Conservation (phyloP, 2,888 invertebrate genomes). For the Gnatocerus cornutus region DNA sequence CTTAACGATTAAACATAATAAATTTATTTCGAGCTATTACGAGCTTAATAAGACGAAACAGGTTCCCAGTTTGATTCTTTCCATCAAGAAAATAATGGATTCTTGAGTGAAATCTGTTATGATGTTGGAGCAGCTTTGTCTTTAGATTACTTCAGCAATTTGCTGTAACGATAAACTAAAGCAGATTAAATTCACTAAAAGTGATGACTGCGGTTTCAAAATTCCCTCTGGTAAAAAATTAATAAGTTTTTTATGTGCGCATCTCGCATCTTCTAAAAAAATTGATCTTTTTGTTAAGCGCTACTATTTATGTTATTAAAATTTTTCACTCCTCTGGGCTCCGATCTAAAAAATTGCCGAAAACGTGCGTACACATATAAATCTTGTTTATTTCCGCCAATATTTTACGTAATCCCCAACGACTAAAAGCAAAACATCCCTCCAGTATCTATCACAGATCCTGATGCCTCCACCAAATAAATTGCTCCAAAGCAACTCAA, state of each 20-base stretch:
- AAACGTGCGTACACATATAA: slow-evolving; percentile 52
- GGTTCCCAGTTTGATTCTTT: too few relatives aligned
- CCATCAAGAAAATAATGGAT: slow-evolving; percentile 2
- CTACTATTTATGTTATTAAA: too few relatives aligned
- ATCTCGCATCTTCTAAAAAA: slow-evolving; percentile 4
- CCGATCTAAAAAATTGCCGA: slow-evolving; percentile 48
- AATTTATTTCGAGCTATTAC: too few relatives aligned
- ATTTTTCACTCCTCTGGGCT: background rate
- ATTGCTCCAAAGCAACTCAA: slow-evolving; percentile 26
- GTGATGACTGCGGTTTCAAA: background rate
- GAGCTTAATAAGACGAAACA: too few relatives aligned
- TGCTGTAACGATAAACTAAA: background rate
- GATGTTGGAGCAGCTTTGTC: background rate
- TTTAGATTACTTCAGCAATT: slow-evolving; percentile 5
- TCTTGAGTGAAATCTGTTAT: background rate
- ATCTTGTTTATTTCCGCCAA: slow-evolving; percentile 56
- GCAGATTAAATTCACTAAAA: slow-evolving; percentile 6
- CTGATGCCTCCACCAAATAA: slow-evolving; percentile 33
- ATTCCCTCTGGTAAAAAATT: background rate
- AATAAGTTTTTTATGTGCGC: background rate
- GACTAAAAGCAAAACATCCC: slow-evolving; percentile 44
- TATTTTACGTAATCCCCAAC: slow-evolving; percentile 56
- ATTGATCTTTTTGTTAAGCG: slow-evolving; percentile 19
- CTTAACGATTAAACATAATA: too few relatives aligned
- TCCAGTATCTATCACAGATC: slow-evolving; percentile 38